Conservation (phyloP, 2,888 invertebrate species). For the Entomobrya proxima region DNA sequence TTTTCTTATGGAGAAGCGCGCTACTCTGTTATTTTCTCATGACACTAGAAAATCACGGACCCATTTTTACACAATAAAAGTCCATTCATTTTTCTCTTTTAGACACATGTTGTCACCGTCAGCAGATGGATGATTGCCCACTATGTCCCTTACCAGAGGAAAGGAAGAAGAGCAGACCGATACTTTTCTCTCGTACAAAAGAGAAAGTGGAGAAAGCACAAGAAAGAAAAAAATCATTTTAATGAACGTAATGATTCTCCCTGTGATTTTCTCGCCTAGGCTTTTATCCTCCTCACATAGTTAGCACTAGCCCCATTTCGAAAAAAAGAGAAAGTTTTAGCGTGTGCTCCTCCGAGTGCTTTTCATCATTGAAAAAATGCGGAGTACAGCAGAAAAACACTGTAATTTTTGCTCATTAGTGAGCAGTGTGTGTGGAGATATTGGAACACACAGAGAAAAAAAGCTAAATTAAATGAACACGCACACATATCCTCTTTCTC, state of each 20-base stretch:
- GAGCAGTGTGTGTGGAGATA: neutral
- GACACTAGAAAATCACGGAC: conserved; percentile 53
- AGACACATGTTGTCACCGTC: conserved; percentile 44
- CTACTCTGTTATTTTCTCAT: conserved; percentile 47
- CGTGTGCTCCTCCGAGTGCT: neutral
- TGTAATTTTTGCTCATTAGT: conserved; percentile 31
- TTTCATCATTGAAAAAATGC: neutral
- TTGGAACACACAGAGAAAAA: neutral
- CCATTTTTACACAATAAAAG: conserved; percentile 55
- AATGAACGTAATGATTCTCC: neutral
- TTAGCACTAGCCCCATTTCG: neutral
- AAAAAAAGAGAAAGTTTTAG: too few species aligned
- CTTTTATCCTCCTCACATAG: neutral
- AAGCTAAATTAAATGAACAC: neutral
- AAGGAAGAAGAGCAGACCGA: too few species aligned
- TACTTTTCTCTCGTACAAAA: too few species aligned
- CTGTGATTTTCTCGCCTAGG: neutral
- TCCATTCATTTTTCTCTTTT: conserved; percentile 39
- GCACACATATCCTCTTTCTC: too few species aligned
- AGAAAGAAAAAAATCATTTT: neutral
- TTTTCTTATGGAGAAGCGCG: neutral
- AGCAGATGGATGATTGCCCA: conserved; percentile 7
- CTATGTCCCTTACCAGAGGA: too few species aligned
- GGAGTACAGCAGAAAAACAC: neutral
- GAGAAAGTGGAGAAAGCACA: too few species aligned